Evolutionary conservation across 2,113 vertebrate genomes (phyloP), one percentile per base, ranked within the genome.

Genomic region (Maccullochella peelii): DNA sequence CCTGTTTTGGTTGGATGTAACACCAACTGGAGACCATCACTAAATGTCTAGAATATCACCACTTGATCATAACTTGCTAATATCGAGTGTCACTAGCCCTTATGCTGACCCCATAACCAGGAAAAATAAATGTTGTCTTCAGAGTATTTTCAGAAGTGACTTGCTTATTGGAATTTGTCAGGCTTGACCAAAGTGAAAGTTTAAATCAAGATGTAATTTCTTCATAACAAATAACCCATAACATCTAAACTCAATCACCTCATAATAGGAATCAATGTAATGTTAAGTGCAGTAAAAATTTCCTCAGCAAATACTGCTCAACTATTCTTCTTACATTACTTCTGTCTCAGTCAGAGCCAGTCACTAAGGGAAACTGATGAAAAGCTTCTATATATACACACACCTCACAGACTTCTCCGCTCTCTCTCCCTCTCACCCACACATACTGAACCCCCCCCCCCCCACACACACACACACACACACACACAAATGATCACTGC

Each of bases 321-420:
- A 1, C 59, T 88, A 74, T 9, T 25, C 63, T 30, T 61, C 15
- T 69, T 47, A 79, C 42, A 58, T 77, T 68, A 62, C 77, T 52
- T 70, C 18, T 40, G 49, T 61, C 87, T 86, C 84, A 86, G 85
- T 82, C 81, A 49, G 74, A 90, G 82, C 55, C 91, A 86, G 90
- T 93, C 92, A 92, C 90, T 93, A 94, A 93, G 94, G 50, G 94
- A 93, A 93, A 93, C 93, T 90, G 88, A 89, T 92, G 91, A 93
- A 92, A 92, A 79, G 78, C 80, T 88, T 91, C 86, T 87, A 90
- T 90, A 92, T 86, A 92, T 85, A 93, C 38, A 84, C 33, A 36
- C 33, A 82, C 40, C 36, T 83, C 79, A 74, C 86, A 91, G 82
- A 80, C 77, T 72, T 61, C 62, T 80, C 77, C 55, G 70, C 82